These are phyloP conservation scores for Pollenia amentaria DNA, from an alignment of 2,888 invertebrate genomes.

Conservation along the genomic window DNA sequence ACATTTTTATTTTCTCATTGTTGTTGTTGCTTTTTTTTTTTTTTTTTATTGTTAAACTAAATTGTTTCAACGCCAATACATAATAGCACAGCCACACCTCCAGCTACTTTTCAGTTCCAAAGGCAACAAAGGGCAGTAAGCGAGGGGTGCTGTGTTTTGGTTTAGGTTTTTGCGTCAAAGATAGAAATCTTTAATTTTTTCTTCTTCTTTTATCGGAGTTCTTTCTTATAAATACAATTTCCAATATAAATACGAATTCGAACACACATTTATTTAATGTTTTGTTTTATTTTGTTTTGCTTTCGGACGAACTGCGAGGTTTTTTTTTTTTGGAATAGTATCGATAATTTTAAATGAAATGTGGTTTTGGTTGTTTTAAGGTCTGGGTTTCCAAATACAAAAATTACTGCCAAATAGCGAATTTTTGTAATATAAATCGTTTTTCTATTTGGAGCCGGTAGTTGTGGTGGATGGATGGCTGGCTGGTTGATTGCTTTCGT, in stretches of 20 bases:
- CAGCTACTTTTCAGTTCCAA: neutral
- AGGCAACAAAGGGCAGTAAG: neutral
- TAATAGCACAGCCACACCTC: constrained; percentile 80
- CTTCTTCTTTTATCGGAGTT: constrained; percentile 64
- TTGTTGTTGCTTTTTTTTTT: constrained; percentile 29
- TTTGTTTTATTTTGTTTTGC: constrained; percentile 70
- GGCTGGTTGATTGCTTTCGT: constrained; percentile 70
- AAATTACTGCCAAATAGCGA: constrained; percentile 66
- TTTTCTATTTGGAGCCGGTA: constrained; percentile 6
- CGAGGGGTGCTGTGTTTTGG: constrained; percentile 7
- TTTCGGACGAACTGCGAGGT: constrained; percentile 4
- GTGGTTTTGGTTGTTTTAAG: constrained; percentile 35
- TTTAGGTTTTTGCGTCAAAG: constrained; percentile 79
- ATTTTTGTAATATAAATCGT: constrained; percentile 73
- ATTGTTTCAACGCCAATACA: constrained; percentile 83
- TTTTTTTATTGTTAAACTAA: constrained; percentile 76
- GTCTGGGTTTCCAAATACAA: neutral
- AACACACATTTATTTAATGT: constrained; percentile 60
- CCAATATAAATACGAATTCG: constrained; percentile 34
- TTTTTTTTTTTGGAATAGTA: constrained; percentile 53
- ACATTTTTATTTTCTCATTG: constrained; percentile 58
- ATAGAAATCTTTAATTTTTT: constrained; percentile 83
- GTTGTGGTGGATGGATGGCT: constrained; percentile 74
- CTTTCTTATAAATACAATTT: constrained; percentile 63
- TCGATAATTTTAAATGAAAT: constrained; percentile 76